Evolutionary conservation across 1,140 invertebrate species (phyloP).

Genomic region (Orchestia grillus): DNA sequence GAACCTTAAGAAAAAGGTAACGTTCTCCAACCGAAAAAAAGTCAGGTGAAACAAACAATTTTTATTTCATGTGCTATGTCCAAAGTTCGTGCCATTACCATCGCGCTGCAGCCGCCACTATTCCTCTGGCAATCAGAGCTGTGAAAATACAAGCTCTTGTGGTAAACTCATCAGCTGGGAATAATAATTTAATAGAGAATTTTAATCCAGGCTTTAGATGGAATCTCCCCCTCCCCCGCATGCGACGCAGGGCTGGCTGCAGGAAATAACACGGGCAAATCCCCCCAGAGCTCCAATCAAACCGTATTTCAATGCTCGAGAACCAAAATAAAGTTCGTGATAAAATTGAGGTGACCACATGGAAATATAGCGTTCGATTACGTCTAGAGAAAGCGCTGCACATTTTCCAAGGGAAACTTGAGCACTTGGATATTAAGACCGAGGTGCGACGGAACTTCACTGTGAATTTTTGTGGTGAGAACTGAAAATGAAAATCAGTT

Average conservation of each 20-base stretch:
- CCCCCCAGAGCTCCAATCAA: background rate
- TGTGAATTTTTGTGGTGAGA: background rate
- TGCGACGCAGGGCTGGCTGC: background rate
- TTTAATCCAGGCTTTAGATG: slow-evolving; percentile 28
- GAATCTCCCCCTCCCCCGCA: background rate
- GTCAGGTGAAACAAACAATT: background rate
- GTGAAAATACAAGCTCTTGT: background rate
- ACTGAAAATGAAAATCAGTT: background rate
- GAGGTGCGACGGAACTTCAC: background rate
- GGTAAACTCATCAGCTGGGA: slow-evolving; percentile 32
- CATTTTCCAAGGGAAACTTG: background rate
- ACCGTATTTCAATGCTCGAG: background rate
- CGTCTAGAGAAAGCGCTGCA: background rate
- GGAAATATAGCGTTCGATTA: background rate
- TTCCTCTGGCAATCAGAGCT: background rate
- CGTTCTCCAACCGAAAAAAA: background rate
- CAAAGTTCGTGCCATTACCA: background rate
- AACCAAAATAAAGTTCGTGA: background rate
- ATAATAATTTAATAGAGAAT: slow-evolving; percentile 37
- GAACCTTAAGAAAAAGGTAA: background rate
- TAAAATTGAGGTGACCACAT: background rate
- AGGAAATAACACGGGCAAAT: background rate
- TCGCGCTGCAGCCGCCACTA: background rate
- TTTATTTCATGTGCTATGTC: background rate
- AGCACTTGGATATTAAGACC: background rate